Evolutionary conservation across 2,113 vertebrate species (phyloP).

Genomic region (Chloropsis hardwickii): DNA sequence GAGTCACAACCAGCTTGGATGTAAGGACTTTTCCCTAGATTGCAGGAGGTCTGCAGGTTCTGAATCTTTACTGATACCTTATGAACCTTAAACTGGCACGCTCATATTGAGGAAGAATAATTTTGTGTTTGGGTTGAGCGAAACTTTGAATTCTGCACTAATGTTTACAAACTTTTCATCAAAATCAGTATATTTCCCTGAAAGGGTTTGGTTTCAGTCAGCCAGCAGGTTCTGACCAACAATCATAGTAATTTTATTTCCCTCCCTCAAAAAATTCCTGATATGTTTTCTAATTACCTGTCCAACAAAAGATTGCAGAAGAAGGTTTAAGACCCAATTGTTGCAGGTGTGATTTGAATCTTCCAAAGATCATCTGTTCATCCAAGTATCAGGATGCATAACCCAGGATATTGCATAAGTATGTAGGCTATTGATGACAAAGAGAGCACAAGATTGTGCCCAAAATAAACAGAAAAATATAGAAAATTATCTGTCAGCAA

Average conservation of each 20-base stretch:
- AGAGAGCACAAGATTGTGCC: neutral
- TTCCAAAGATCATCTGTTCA: neutral
- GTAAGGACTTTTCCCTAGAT: neutral
- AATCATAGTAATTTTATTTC: neutral
- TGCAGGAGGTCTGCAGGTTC: neutral
- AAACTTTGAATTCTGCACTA: neutral
- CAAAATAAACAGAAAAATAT: constrained; percentile 38
- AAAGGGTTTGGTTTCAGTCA: neutral
- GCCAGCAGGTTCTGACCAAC: neutral
- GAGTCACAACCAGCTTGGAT: neutral
- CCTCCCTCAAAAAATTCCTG: neutral
- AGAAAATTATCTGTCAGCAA: constrained; percentile 19
- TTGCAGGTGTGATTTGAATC: neutral
- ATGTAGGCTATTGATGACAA: neutral
- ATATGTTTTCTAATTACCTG: neutral
- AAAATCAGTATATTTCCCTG: neutral
- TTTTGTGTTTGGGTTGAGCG: neutral
- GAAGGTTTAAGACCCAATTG: neutral
- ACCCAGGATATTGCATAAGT: neutral
- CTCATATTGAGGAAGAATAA: neutral
- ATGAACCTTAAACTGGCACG: neutral
- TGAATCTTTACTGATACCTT: neutral
- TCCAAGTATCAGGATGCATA: neutral
- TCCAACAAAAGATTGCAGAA: neutral
- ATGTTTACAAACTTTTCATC: neutral